Evolutionary conservation across 2,888 invertebrate genomes (phyloP).

Genomic region (Eumerus sabulonum): DNA sequence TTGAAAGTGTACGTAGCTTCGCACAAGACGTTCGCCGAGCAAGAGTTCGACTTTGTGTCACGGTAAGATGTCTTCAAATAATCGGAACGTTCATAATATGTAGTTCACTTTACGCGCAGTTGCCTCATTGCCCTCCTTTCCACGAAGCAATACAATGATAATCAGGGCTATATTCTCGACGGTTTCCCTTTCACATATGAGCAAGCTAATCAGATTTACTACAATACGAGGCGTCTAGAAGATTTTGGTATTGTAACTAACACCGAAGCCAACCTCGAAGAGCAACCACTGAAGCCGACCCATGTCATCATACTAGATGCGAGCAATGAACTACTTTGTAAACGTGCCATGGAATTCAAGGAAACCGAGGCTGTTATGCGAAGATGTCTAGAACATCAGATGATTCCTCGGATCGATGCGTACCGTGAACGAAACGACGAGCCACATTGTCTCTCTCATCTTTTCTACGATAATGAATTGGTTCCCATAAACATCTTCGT

Average conservation of each 20-base stretch:
- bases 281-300: conserved; percentile 45
- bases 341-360: conserved; percentile 62
- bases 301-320: conserved; percentile 61
- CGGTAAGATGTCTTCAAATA: conserved; percentile 34
- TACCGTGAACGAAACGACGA: conserved; percentile 67
- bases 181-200: conserved; percentile 67
- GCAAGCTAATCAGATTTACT: conserved; percentile 57
- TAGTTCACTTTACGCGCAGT: conserved; percentile 18
- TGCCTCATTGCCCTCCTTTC: conserved; percentile 57
- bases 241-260: neutral
- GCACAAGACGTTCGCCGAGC: conserved; percentile 48
- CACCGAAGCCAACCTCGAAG: neutral
- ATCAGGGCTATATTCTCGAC: conserved; percentile 70
- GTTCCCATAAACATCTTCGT: conserved; percentile 59
- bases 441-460: conserved; percentile 50
- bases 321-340: conserved; percentile 56
- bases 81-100: too few species aligned
- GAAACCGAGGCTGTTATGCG: conserved; percentile 63
- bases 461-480: conserved; percentile 68
- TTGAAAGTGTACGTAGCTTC: conserved; percentile 46
- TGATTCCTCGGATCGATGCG: conserved; percentile 55
- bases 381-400: conserved; percentile 55
- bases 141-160: conserved; percentile 55
- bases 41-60: conserved; percentile 34
- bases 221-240: conserved; percentile 11